These are phyloP conservation scores for Apantesis nais DNA, from an alignment of 2,888 invertebrate species.

Conservation along the genomic window DNA sequence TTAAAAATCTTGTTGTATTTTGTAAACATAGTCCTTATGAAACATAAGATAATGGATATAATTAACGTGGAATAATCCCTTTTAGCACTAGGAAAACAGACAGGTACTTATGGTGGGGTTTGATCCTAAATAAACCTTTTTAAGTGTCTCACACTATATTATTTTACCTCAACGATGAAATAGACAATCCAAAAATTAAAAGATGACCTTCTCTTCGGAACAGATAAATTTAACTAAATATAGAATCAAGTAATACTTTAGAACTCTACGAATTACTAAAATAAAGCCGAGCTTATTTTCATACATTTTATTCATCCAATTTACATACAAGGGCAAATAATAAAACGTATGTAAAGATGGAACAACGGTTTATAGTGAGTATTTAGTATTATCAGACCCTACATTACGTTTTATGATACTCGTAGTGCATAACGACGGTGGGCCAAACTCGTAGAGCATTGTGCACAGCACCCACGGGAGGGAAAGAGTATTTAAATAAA, in stretches of 20 bases:
- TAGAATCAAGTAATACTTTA: constrained; percentile 5
- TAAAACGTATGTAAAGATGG: constrained; percentile 11
- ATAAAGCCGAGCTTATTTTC: background rate
- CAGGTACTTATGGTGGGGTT: background rate
- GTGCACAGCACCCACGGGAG: constrained; percentile 2
- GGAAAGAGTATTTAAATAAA: background rate
- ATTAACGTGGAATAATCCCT: background rate
- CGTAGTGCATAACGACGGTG: constrained; percentile 36
- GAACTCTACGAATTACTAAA: background rate
- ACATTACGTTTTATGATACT: constrained; percentile 45
- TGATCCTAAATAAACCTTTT: background rate
- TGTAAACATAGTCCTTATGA: background rate
- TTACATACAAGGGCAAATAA: constrained; percentile 4
- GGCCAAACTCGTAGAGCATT: constrained; percentile 26
- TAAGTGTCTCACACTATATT: background rate
- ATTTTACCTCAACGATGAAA: background rate
- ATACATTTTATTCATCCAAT: constrained; percentile 14
- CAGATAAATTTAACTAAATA: constrained; percentile 2
- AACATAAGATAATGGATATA: background rate
- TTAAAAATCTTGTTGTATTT: background rate
- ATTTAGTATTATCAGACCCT: constrained; percentile 39
- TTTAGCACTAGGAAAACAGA: background rate
- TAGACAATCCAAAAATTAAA: background rate
- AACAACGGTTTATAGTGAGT: constrained; percentile 7
- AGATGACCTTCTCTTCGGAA: background rate